A percentile compares a stretch with the other conserved stretches of the same genome.
phyloP scores from a whole-genome alignment of 2,113 vertebrate species.

The Panthera tigris region DNA sequence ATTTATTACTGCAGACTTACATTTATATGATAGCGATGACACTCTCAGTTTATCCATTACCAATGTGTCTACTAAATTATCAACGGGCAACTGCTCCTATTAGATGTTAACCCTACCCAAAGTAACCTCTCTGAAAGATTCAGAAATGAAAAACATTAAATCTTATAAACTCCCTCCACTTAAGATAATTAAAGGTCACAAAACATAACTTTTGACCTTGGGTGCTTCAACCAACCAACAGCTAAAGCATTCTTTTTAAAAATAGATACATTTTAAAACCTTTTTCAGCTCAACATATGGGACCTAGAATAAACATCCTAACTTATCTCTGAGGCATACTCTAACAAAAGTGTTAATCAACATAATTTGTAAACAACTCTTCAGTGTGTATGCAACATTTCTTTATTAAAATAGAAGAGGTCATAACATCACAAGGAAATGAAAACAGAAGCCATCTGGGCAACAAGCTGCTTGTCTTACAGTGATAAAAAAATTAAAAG shows the following conservation, averaged over 20 bases:
- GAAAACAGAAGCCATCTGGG: conserved; percentile 70
- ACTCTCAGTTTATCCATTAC: neutral
- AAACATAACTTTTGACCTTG: neutral
- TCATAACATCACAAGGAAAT: conserved; percentile 65
- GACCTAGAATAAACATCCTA: conserved; percentile 55
- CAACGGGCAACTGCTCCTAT: neutral
- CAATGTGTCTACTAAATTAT: neutral
- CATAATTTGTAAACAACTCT: conserved; percentile 64
- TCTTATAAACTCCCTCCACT: neutral
- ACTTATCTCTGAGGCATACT: neutral
- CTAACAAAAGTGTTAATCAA: conserved; percentile 39
- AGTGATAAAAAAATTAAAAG: neutral
- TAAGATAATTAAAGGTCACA: neutral
- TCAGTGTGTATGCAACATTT: conserved; percentile 43
- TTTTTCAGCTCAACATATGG: conserved; percentile 37
- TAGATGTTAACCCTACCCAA: neutral
- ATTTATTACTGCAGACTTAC: neutral
- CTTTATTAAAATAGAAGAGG: conserved; percentile 65
- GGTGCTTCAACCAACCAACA: neutral
- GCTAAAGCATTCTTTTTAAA: conserved; percentile 34
- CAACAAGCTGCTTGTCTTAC: conserved; percentile 22
- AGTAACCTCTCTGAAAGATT: neutral
- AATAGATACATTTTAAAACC: neutral
- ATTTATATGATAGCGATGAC: neutral
- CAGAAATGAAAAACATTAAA: conserved; percentile 45